Base-by-base conservation (phyloP, 1,140 invertebrate genomes). In the Hestina assimilis region DNA sequence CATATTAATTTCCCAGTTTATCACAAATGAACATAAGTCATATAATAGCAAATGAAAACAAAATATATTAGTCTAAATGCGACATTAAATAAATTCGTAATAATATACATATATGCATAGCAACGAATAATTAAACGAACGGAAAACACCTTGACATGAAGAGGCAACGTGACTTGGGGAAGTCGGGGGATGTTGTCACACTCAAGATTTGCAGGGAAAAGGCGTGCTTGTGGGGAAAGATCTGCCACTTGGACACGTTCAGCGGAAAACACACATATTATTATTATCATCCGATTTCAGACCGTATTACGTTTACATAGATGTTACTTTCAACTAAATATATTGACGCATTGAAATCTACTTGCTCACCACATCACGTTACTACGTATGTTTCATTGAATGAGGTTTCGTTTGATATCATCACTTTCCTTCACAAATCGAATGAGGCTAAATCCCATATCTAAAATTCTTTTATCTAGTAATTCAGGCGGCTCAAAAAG, bases 161-260 rank as follows among this genome's bases (percentile, higher is more conserved):
- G 59, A 71, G 51, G 19, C 66, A 52, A 67, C 55, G 59, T 56
- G 52, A 59, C 38, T 54, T 17, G 28, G 51, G 50, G 68, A 41
- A 61, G 56, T 46, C 46, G 57, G 58, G 61, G 65, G 71, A 72
- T 79, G 72, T 81, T 79, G 69, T 75, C 66, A 75, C 67, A 77
- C 75, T 84, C 69, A 68, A 75, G 72, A 77, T 79, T 76, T 75
- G 72, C 72, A 71, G 65, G 68, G 69, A 69, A 78, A 72, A 68
- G 68, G 66, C 62, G 56, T 53, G 51, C 52, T 54, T 26, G 41
- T 45, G 43, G 57, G 57, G 63, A 60, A 65, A 45, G 48, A 61
- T 38, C 50, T 51, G 73, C 69, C 70, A 83, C 75, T 83, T 79
- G 78, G 76, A 79, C 81, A 86, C 81, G 78, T 84, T 78, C 67